These are phyloP conservation scores for Alcedo quadribrachys DNA, from an alignment of 2,797 vertebrate genomes.

Conservation along the genomic window DNA sequence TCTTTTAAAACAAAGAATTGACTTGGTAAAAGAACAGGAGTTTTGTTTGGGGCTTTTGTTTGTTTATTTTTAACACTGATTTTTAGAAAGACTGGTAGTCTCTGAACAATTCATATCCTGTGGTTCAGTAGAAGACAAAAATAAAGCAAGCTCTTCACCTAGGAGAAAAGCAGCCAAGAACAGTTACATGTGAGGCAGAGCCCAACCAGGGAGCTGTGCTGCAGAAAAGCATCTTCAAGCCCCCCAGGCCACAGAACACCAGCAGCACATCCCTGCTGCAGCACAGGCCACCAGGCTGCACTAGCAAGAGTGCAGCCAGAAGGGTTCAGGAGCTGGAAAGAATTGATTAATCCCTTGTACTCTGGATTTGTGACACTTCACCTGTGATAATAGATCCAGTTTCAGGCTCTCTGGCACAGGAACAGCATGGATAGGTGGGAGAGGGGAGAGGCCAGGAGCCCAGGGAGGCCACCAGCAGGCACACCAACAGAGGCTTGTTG, in stretches of 20 bases:
- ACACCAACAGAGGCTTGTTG: rapidly evolving
- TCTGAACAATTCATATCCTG: not conserved
- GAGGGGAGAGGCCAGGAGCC: not conserved
- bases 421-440: not conserved
- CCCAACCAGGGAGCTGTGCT: not conserved
- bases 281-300: not conserved
- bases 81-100: not conserved
- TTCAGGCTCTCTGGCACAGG: not conserved
- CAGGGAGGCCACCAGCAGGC: rapidly evolving
- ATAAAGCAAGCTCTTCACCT: not conserved
- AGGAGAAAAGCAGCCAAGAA: not conserved
- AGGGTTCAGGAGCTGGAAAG: not conserved
- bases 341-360: not conserved
- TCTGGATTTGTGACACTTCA: not conserved
- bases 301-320: rapidly evolving
- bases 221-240: not conserved
- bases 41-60: too few species aligned
- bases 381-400: not conserved
- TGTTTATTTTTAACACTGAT: not conserved
- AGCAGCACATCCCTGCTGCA: not conserved
- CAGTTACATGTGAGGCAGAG: not conserved
- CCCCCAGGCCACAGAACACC: not conserved
- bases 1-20: not conserved
- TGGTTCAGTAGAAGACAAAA: not conserved
- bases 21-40: not conserved